Evolutionary conservation across 1,140 invertebrate genomes (phyloP).

Genomic region (Zaprionus camerounensis): DNA sequence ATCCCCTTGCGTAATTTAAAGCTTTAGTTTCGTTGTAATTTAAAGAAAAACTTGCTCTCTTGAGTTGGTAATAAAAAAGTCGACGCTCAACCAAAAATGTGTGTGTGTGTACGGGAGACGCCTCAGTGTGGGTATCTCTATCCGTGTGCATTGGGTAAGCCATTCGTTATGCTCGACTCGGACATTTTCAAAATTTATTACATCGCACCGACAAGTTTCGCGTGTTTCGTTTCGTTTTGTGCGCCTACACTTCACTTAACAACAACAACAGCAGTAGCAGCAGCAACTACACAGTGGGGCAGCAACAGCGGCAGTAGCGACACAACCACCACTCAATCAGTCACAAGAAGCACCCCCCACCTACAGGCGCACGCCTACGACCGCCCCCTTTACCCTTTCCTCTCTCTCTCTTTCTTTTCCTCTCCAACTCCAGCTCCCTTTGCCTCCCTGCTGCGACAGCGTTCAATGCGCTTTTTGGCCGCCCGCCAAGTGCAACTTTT

Average conservation of each 20-base stretch:
- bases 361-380: neutral
- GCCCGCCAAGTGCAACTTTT: constrained; percentile 71
- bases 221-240: constrained; percentile 69
- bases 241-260: constrained; percentile 78
- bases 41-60: constrained; percentile 6
- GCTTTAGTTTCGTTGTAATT: neutral
- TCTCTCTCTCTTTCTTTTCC: too few relatives aligned
- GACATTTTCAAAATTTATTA: constrained; percentile 80
- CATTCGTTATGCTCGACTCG: constrained; percentile 71
- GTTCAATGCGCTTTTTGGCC: constrained; percentile 46
- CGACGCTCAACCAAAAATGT: neutral
- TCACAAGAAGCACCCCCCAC: constrained; percentile 18
- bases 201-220: constrained; percentile 77
- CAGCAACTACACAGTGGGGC: constrained; percentile 2
- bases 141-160: constrained; percentile 66
- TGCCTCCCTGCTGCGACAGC: neutral
- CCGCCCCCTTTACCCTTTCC: neutral
- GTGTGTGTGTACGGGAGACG: constrained; percentile 7
- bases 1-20: neutral
- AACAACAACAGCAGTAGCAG: constrained; percentile 32
- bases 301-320: neutral
- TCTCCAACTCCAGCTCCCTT: neutral
- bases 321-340: constrained; percentile 37
- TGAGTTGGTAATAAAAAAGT: neutral
- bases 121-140: constrained; percentile 31